Percentiles rank a stretch among this genome's conserved stretches.
Conservation (phyloP, 2,888 invertebrate genomes). For the Vannuccia rotundouncinata region DNA sequence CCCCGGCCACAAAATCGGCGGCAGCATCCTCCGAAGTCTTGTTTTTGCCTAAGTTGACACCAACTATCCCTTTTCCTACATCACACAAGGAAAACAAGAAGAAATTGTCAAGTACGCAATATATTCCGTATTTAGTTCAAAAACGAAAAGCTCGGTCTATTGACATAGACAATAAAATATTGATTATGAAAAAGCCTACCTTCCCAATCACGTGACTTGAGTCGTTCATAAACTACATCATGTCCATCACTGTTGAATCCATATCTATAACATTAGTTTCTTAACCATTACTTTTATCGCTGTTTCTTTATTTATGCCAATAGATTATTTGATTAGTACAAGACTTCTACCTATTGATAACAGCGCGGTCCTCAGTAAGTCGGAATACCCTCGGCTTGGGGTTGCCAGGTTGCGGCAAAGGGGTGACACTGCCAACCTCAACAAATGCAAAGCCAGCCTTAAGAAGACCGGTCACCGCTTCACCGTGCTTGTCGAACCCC, state of each 20-base stretch:
- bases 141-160: not conserved
- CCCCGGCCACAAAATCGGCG: slow-evolving; percentile 76
- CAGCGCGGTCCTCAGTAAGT: slow-evolving; percentile 72
- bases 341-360: slow-evolving; percentile 72
- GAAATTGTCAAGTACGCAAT: too few relatives aligned
- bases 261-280: slow-evolving; percentile 61
- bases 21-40: slow-evolving; percentile 70
- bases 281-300: too few relatives aligned
- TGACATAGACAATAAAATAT: too few relatives aligned
- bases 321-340: not conserved
- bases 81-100: slow-evolving; percentile 8
- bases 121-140: slow-evolving; percentile 38
- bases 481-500: slow-evolving; percentile 94
- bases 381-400: slow-evolving; percentile 85
- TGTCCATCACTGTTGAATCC: slow-evolving; percentile 95
- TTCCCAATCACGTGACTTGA: slow-evolving; percentile 56
- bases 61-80: slow-evolving; percentile 62
- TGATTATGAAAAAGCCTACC: not conserved
- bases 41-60: slow-evolving; percentile 93
- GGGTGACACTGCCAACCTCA: slow-evolving; percentile 92
- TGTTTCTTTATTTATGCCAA: too few relatives aligned
- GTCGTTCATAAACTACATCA: slow-evolving; percentile 65
- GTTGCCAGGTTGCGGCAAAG: slow-evolving; percentile 84
- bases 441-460: slow-evolving; percentile 86
- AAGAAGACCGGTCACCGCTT: slow-evolving; percentile 73